Conservation (phyloP, 2,797 vertebrate species). For the Chlorospingus flavigularis region DNA sequence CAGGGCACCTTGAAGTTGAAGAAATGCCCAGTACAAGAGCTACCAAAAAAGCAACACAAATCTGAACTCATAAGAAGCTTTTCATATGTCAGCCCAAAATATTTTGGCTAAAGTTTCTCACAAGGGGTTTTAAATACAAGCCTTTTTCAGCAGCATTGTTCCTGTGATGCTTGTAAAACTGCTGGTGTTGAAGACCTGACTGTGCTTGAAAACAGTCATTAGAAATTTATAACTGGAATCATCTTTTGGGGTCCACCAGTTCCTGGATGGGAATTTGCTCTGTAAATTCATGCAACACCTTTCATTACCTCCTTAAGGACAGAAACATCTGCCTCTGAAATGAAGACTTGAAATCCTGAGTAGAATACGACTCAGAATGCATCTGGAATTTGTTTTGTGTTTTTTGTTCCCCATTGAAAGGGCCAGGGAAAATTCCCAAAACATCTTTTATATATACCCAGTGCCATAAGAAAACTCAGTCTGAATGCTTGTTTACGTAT, state of each 20-base stretch:
- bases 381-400: neutral
- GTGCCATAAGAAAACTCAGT: neutral
- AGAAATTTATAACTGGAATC: neutral
- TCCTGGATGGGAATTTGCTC: neutral
- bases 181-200: neutral
- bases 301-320: neutral
- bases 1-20: neutral
- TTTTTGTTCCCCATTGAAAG: neutral
- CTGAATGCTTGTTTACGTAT: neutral
- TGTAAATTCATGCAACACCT: neutral
- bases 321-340: neutral
- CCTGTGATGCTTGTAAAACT: neutral
- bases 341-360: neutral
- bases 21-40: neutral
- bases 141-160: neutral
- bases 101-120: neutral
- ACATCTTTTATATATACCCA: neutral
- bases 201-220: neutral
- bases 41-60: neutral
- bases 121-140: neutral
- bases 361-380: neutral
- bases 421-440: neutral
- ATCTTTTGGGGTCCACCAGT: neutral
- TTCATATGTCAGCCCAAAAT: neutral
- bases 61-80: neutral